Base-by-base conservation (phyloP, 64 coral and sea anemone species). In the Acropora tenuis region DNA sequence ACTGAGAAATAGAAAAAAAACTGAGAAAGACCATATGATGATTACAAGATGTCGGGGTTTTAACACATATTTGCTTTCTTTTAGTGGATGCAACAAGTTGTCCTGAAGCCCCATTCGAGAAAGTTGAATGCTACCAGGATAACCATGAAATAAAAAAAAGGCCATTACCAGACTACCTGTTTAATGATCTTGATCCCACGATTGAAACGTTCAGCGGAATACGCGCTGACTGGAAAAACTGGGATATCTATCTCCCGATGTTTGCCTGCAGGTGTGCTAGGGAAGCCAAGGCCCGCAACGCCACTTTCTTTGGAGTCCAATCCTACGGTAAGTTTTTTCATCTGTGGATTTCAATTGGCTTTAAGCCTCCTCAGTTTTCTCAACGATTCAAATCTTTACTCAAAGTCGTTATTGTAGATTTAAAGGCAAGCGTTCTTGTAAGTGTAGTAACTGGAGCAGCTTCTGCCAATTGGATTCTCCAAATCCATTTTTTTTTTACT, bases 261-360 rank as follows among this genome's bases (percentile, higher is more conserved):
- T 82, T 96, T 2, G 86, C 90, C 8, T 96, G 94, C 15, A 80
- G 94, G 43, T 96, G 94, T 19, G 94, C 94, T 4, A 8, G 55
- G 41, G 76, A 82, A 15, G 94, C 94, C 2, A 73, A 89, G n/a
- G 65, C 76, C 11, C 13, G 47, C 20, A 82, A 82, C n/a, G 53
- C 30, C 5, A 73, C 60, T 42, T 93, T 88, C 41, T 95, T 95
- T 44, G 94, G 94, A 16, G 47, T 92, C 19, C 94, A 95, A 12
- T 61, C 58, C 5, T 82, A 82, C 7, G 79, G 79, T 82, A 65
- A 82, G 49, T 30, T n/a, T 13, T 63, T 13, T n/a, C 60, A n/a
- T n/a, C n/a, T n/a, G n/a, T n/a, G n/a, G n/a, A n/a, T n/a, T n/a
- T n/a, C n/a, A n/a, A n/a, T n/a, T n/a, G n/a, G n/a, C n/a, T n/a